Conservation (phyloP, 2,113 vertebrate species). For the Diadophis punctatus region DNA sequence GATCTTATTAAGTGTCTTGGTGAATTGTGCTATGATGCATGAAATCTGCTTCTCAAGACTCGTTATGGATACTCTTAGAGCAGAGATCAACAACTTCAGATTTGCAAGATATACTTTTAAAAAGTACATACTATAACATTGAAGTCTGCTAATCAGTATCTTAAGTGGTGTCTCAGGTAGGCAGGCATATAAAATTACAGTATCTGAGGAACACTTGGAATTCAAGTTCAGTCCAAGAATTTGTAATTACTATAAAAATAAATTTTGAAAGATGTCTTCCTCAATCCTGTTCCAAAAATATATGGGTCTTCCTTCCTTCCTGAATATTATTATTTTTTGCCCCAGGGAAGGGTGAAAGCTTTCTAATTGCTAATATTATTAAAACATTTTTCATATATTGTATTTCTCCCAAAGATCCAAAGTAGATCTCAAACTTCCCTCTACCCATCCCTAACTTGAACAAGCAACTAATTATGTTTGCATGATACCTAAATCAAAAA, state of each 20-base stretch:
- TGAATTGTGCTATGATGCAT: background rate
- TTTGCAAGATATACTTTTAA: background rate
- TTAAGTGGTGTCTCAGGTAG: background rate
- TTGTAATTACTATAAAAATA: background rate
- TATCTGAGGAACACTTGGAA: background rate
- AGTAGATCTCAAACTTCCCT: background rate
- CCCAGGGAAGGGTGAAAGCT: background rate
- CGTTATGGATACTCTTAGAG: background rate
- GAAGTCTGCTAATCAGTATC: background rate
- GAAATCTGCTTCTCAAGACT: background rate
- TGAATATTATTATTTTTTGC: background rate
- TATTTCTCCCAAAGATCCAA: background rate
- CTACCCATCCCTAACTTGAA: background rate
- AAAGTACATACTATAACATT: background rate
- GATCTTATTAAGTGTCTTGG: background rate
- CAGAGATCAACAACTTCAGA: background rate
- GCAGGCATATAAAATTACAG: background rate
- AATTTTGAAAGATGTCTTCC: background rate
- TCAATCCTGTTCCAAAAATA: background rate
- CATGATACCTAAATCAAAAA: background rate
- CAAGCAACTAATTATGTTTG: background rate
- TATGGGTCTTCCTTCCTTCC: background rate
- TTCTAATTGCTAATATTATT: background rate
- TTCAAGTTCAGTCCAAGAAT: background rate
- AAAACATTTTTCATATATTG: background rate